Evolutionary conservation across 2,888 invertebrate genomes (phyloP).

Genomic region (Odontocerum albicorne): DNA sequence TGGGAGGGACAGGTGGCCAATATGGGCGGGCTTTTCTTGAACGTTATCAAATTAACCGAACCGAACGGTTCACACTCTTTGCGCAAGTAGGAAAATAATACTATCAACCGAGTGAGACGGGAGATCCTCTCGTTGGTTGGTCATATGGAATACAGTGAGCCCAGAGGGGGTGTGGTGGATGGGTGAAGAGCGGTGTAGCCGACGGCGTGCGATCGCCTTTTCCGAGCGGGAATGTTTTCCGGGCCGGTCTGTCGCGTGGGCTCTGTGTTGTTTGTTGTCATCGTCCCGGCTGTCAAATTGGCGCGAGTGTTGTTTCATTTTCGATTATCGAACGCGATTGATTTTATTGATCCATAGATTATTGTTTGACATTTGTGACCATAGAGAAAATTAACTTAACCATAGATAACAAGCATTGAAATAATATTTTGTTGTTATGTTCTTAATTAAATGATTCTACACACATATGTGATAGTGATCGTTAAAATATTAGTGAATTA

Average conservation of each 20-base stretch:
- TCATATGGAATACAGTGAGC: no score
- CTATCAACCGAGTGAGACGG: neutral
- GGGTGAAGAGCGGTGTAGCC: conserved; percentile 14
- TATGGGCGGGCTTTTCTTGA: conserved; percentile 21
- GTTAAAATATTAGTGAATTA: no score
- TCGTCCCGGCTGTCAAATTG: conserved; percentile 20
- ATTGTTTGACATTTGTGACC: no score
- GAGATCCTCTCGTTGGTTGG: neutral
- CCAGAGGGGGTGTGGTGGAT: conserved; percentile 2
- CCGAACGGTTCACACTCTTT: no score
- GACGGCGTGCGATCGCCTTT: conserved; percentile 20
- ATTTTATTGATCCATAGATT: neutral
- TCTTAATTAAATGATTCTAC: no score
- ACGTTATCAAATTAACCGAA: neutral
- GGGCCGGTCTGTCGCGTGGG: conserved; percentile 23
- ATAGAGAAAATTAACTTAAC: no score
- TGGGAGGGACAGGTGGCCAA: conserved; percentile 33
- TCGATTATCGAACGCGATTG: neutral
- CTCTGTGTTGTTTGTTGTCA: conserved; percentile 30
- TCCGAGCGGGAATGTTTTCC: conserved; percentile 23
- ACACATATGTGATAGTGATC: no score
- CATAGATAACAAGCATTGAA: no score
- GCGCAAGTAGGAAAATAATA: neutral
- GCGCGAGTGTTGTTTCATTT: conserved; percentile 12
- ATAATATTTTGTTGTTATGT: no score